A percentile compares a stretch with the other conserved stretches of the same genome.
Evolutionary conservation across 2,797 vertebrate genomes (phyloP).

Genomic region (Enteromius viviparus): DNA sequence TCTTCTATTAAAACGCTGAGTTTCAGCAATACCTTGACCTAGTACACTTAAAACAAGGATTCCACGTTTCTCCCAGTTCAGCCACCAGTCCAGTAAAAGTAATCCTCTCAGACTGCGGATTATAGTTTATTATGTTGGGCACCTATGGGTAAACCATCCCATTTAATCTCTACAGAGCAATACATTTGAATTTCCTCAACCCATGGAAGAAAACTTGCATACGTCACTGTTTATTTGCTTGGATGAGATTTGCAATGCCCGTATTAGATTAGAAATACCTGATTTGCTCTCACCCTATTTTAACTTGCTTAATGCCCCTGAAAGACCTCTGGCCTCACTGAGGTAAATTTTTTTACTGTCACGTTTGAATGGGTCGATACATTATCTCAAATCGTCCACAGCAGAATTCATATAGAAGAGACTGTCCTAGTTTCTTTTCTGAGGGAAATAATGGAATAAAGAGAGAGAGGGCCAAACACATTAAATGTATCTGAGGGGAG

Average conservation of each 20-base stretch:
- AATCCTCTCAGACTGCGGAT: slow-evolving; percentile 39
- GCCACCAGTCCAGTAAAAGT: slow-evolving; percentile 10
- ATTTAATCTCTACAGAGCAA: slow-evolving; percentile 23
- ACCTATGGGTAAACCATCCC: slow-evolving; percentile 19
- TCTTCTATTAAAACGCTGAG: not conserved
- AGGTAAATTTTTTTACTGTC: slow-evolving; percentile 6
- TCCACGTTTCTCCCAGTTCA: slow-evolving; percentile 21
- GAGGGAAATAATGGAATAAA: slow-evolving; percentile 18
- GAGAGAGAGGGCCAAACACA: slow-evolving; percentile 32
- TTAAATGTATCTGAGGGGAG: slow-evolving; percentile 19
- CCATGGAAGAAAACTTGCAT: slow-evolving; percentile 2
- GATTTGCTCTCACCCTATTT: slow-evolving; percentile 39
- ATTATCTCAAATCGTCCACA: slow-evolving; percentile 37
- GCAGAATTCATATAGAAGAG: slow-evolving; percentile 5
- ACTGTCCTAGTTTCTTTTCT: slow-evolving; percentile 38
- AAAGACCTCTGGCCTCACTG: slow-evolving; percentile 24
- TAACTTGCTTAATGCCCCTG: slow-evolving; percentile 9
- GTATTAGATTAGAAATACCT: slow-evolving; percentile 26
- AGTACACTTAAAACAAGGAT: slow-evolving; percentile 10
- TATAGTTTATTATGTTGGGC: slow-evolving; percentile 23
- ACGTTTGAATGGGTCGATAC: slow-evolving; percentile 18
- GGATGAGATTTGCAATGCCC: slow-evolving; percentile 12
- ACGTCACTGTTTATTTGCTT: slow-evolving; percentile 15
- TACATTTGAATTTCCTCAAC: slow-evolving; percentile 12
- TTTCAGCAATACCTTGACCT: not conserved